Conservation (phyloP, 2,888 invertebrate species). For the Petrolisthes manimaculis region DNA sequence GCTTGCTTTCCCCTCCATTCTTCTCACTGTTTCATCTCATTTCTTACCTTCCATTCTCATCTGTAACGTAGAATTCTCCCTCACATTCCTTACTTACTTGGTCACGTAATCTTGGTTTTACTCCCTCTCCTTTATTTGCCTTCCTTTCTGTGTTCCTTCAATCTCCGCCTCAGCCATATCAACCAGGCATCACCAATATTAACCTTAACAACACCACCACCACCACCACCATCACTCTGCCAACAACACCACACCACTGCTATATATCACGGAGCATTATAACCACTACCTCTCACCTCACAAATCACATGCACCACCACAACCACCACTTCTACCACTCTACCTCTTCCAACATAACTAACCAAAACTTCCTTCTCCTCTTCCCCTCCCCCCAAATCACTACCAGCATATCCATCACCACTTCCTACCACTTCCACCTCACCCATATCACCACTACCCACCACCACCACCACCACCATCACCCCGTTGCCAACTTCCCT, state of each 20-base stretch:
- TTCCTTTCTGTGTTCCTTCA: neutral
- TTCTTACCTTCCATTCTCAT: neutral
- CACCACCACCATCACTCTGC: neutral
- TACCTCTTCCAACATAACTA: neutral
- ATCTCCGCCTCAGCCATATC: neutral
- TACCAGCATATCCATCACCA: neutral
- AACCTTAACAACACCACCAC: neutral
- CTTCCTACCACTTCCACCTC: neutral
- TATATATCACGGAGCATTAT: too few species aligned
- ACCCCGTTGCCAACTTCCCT: neutral
- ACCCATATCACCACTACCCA: neutral
- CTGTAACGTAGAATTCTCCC: neutral
- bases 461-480: neutral
- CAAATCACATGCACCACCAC: neutral
- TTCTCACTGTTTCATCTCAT: neutral
- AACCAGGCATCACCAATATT: neutral
- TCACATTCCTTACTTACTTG: neutral
- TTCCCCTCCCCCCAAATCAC: neutral
- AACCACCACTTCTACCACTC: neutral
- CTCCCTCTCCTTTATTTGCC: neutral
- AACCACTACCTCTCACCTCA: neutral
- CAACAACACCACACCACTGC: neutral
- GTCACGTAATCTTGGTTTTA: neutral
- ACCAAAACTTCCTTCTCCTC: neutral
- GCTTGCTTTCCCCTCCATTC: neutral